phyloP scores from a whole-genome alignment of 2,113 vertebrate species.

The Ploceus nigricollis region DNA sequence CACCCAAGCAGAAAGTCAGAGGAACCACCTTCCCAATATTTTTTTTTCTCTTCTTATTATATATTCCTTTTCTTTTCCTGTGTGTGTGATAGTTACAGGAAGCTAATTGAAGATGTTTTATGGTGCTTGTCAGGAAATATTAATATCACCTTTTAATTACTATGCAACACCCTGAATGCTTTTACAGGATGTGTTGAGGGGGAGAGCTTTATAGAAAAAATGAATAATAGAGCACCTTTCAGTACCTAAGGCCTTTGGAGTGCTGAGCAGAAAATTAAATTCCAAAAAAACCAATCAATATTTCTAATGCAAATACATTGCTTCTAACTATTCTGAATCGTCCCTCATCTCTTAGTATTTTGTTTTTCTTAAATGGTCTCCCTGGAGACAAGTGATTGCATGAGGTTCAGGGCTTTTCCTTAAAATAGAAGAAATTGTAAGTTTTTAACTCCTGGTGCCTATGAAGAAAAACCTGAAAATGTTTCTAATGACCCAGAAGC shows the following conservation, averaged over 20 bases:
- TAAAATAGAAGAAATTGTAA: constrained; percentile 4
- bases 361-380: constrained; percentile 38
- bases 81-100: not conserved
- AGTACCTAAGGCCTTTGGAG: not conserved
- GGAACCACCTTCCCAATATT: not conserved
- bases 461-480: not conserved
- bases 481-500: not conserved
- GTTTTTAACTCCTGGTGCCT: not conserved
- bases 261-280: not conserved
- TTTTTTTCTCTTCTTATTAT: not conserved
- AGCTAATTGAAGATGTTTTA: not conserved
- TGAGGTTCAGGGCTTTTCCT: not conserved
- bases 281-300: not conserved
- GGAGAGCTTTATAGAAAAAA: not conserved
- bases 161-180: not conserved
- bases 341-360: not conserved
- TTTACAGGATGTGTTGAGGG: not conserved
- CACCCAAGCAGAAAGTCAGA: not conserved
- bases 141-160: constrained; percentile 48
- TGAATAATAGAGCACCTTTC: not conserved
- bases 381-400: constrained; percentile 19
- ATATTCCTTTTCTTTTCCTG: not conserved
- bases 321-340: not conserved
- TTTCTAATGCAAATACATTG: not conserved
- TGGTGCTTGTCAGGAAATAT: constrained; percentile 13